A percentile compares a stretch with the other conserved stretches of the same genome.
Evolutionary conservation across 2,888 invertebrate genomes (phyloP).

Genomic region (Parnassius mnemosyne): DNA sequence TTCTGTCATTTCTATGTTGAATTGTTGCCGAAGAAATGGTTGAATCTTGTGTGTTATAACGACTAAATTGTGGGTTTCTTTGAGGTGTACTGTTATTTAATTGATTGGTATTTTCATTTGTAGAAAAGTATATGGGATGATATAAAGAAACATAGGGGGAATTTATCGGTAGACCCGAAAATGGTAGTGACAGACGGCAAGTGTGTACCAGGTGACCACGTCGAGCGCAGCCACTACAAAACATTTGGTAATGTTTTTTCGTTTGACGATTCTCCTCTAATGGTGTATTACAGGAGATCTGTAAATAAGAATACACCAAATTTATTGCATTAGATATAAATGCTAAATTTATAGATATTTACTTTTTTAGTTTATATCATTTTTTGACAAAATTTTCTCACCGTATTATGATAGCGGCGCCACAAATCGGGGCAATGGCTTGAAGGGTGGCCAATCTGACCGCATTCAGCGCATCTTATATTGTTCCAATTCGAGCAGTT

Average conservation of each 20-base stretch:
- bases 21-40: constrained; percentile 29
- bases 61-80: constrained; percentile 29
- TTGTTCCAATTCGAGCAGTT: constrained; percentile 78
- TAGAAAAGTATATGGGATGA: constrained; percentile 44
- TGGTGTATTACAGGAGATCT: constrained; percentile 69
- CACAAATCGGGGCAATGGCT: constrained; percentile 86
- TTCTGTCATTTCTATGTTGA: constrained; percentile 32
- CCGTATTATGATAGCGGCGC: constrained; percentile 88
- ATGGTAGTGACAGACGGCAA: constrained; percentile 60
- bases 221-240: constrained; percentile 80
- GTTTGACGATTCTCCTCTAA: constrained; percentile 52
- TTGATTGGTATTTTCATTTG: constrained; percentile 18
- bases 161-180: constrained; percentile 64
- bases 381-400: constrained; percentile 30
- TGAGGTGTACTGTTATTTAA: constrained; percentile 15
- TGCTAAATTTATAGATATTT: neutral
- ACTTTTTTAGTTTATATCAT: neutral
- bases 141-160: constrained; percentile 62
- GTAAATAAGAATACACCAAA: constrained; percentile 26
- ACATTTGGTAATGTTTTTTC: constrained; percentile 58
- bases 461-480: constrained; percentile 81
- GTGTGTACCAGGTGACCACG: constrained; percentile 76
- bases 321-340: neutral
- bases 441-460: constrained; percentile 81
- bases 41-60: constrained; percentile 33